A percentile compares a stretch with the other conserved stretches of the same genome.
Conservation (phyloP, 1,140 invertebrate species). For the Rhopalosiphum maidis region DNA sequence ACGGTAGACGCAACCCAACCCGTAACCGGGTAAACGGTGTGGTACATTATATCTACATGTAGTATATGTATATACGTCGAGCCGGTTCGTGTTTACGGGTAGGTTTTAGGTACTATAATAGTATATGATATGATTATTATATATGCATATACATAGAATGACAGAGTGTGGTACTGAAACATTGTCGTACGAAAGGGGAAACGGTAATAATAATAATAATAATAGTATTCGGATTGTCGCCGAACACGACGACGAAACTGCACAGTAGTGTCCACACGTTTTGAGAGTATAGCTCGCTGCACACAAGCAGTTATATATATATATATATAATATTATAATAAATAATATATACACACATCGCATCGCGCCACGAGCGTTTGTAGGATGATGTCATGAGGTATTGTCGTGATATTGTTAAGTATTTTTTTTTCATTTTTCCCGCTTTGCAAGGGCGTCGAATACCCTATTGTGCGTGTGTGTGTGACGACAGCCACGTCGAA, state of each 20-base stretch:
- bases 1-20: background rate
- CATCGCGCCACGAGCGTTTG: background rate
- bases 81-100: background rate
- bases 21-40: background rate
- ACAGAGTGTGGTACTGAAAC: background rate
- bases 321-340: no score
- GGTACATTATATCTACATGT: background rate
- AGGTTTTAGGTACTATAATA: background rate
- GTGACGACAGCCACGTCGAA: conserved; percentile 1
- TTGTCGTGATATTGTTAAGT: conserved; percentile 34
- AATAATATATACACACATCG: background rate
- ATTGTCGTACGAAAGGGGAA: background rate
- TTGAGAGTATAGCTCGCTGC: background rate
- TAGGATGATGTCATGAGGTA: conserved; percentile 20
- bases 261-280: background rate
- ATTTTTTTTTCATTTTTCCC: conserved; percentile 8
- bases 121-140: background rate
- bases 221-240: background rate
- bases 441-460: conserved; percentile 15
- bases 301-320: background rate
- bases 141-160: no score
- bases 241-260: background rate
- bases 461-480: background rate
- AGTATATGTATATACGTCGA: no score
- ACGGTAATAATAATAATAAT: background rate